Conservation (phyloP, 2,888 invertebrate species). For the Allolobophora icterica region DNA sequence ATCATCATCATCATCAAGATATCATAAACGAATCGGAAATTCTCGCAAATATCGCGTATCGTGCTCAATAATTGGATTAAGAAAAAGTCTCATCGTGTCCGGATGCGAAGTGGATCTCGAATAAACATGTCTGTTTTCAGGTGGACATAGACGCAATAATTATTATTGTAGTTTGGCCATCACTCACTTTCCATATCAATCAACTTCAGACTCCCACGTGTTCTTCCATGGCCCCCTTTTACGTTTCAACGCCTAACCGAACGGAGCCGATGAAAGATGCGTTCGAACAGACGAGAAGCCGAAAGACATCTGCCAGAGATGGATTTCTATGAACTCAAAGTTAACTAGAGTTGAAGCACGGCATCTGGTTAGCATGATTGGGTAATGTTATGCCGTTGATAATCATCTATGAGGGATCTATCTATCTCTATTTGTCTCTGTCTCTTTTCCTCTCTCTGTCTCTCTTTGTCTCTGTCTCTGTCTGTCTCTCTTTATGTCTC, state of each 20-base stretch:
- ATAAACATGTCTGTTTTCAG: too few relatives aligned
- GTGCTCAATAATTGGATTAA: too few relatives aligned
- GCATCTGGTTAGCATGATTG: background rate
- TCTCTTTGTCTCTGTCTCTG: constrained; percentile 39
- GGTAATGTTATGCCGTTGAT: background rate
- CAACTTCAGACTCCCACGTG: background rate
- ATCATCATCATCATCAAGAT: too few relatives aligned
- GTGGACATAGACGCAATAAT: too few relatives aligned
- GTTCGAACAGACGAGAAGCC: background rate
- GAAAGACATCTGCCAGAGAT: background rate
- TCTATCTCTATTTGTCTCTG: too few relatives aligned
- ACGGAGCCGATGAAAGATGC: background rate
- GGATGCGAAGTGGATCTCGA: too few relatives aligned
- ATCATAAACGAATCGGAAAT: too few relatives aligned
- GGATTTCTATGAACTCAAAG: background rate
- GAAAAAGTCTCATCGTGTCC: too few relatives aligned
- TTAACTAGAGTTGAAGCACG: background rate
- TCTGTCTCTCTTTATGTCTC: too few relatives aligned
- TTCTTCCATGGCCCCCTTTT: background rate
- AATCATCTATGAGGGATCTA: too few relatives aligned
- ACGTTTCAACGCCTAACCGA: background rate
- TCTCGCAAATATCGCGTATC: too few relatives aligned
- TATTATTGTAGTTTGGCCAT: background rate
- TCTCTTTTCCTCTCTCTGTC: too few relatives aligned
- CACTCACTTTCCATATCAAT: background rate